A percentile compares a stretch with the other conserved stretches of the same genome.
Evolutionary conservation across 2,797 vertebrate species (phyloP).

Genomic region (Spheniscus humboldti): DNA sequence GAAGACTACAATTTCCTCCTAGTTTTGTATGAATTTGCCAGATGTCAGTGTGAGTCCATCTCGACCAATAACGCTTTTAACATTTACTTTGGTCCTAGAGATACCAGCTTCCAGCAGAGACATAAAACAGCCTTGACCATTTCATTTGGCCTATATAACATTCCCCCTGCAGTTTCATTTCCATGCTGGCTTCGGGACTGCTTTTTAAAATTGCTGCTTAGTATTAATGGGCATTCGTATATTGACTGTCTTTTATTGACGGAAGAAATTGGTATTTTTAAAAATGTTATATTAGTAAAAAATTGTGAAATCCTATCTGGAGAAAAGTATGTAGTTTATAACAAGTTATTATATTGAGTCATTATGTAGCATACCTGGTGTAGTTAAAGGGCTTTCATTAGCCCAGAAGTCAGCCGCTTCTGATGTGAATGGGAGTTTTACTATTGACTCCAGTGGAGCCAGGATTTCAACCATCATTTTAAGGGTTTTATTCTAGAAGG

Average conservation of each 20-base stretch:
- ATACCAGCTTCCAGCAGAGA: neutral
- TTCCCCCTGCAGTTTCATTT: neutral
- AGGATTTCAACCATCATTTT: neutral
- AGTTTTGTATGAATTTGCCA: neutral
- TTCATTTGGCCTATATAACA: neutral
- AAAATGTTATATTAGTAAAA: neutral
- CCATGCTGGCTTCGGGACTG: neutral
- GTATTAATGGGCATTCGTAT: neutral
- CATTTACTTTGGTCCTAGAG: neutral
- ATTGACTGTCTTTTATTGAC: neutral
- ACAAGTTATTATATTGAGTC: neutral
- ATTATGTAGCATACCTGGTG: neutral
- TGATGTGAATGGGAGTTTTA: neutral
- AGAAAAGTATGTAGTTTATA: neutral
- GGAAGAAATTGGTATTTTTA: neutral
- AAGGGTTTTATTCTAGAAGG: slow-evolving; percentile 21
- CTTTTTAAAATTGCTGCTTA: neutral
- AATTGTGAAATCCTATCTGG: neutral
- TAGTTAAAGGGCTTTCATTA: neutral
- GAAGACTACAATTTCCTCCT: neutral
- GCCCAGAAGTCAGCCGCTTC: neutral
- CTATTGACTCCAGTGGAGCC: neutral
- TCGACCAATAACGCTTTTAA: neutral
- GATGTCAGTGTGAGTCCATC: neutral
- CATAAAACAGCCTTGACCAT: neutral